Conservation (phyloP, 2,888 invertebrate species). For the Drosophila limbata region DNA sequence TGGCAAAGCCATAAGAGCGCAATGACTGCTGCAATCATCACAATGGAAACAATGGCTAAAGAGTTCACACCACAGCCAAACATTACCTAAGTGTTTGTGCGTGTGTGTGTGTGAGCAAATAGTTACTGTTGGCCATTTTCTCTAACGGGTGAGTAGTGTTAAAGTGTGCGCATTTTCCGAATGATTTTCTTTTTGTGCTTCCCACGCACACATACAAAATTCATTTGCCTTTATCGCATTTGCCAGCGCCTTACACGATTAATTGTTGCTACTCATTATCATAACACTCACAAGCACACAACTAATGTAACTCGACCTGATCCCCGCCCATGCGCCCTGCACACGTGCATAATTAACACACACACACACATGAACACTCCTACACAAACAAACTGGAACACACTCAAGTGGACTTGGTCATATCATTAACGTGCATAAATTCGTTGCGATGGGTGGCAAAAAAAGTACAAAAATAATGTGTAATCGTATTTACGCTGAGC, state of each 20-base stretch:
- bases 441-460: conserved; percentile 36
- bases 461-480: conserved; percentile 18
- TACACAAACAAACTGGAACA: not conserved
- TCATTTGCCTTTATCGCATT: conserved; percentile 64
- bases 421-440: conserved; percentile 77
- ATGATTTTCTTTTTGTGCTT: conserved; percentile 37
- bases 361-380: conserved; percentile 7
- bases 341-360: conserved; percentile 72
- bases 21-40: conserved; percentile 41
- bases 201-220: conserved; percentile 30
- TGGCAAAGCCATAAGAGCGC: conserved; percentile 37
- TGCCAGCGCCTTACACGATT: conserved; percentile 59
- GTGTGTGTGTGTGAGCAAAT: conserved; percentile 6
- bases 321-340: not conserved
- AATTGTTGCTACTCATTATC: conserved; percentile 70
- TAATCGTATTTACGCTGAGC: not conserved
- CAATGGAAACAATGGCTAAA: conserved; percentile 38
- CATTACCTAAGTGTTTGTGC: conserved; percentile 15
- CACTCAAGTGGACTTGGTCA: conserved; percentile 46
- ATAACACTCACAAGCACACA: conserved; percentile 47
- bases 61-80: conserved; percentile 30
- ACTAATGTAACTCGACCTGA: conserved; percentile 55
- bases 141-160: conserved; percentile 42
- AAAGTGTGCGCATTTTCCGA: conserved; percentile 52
- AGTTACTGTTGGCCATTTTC: conserved; percentile 42